Evolutionary conservation across 1,140 invertebrate species (phyloP).

Genomic region (Euwallacea fornicatus): DNA sequence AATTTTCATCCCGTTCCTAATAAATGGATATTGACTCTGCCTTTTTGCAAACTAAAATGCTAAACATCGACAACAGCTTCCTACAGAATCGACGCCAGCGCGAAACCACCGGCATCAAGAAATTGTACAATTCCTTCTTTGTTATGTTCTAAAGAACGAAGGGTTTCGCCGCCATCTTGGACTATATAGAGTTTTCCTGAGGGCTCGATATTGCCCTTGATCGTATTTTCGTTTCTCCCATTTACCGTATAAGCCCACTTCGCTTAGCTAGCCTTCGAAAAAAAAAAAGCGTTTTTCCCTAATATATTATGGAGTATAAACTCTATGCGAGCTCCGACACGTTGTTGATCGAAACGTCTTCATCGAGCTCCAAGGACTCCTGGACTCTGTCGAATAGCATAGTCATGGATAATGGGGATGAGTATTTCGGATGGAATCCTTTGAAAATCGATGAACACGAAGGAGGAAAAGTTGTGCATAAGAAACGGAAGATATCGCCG

Average conservation of each 20-base stretch:
- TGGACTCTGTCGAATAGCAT: constrained; percentile 41
- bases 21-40: constrained; percentile 53
- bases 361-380: constrained; percentile 43
- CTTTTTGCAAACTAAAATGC: constrained; percentile 54
- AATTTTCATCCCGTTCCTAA: constrained; percentile 26
- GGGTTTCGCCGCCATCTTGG: too few relatives aligned
- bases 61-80: constrained; percentile 69
- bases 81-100: constrained; percentile 76
- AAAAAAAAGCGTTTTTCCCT: neutral
- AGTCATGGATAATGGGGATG: constrained; percentile 50
- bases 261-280: neutral
- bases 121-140: constrained; percentile 82
- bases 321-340: constrained; percentile 47
- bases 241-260: constrained; percentile 5
- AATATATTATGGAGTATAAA: constrained; percentile 51
- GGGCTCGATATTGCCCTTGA: constrained; percentile 10
- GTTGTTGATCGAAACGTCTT: constrained; percentile 42
- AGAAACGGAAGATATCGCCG: constrained; percentile 43
- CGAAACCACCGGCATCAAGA: constrained; percentile 79
- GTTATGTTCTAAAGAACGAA: constrained; percentile 70
- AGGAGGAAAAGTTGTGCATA: constrained; percentile 24
- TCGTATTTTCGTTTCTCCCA: neutral
- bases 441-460: constrained; percentile 47
- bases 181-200: neutral
- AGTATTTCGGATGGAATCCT: constrained; percentile 51